These are phyloP conservation scores for Sitophilus oryzae DNA, from an alignment of 1,140 invertebrate genomes.

Conservation along the genomic window DNA sequence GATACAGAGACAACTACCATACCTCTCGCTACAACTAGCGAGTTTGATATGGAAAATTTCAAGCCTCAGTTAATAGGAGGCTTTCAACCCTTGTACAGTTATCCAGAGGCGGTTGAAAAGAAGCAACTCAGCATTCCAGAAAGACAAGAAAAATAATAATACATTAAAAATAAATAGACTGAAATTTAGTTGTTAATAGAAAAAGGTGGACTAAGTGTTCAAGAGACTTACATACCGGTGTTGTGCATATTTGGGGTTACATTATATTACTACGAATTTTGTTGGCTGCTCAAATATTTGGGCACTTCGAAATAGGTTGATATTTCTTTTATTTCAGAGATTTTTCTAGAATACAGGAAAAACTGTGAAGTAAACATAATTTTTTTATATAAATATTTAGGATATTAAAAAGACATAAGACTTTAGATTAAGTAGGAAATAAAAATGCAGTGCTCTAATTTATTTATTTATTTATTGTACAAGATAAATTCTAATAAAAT, in stretches of 20 bases:
- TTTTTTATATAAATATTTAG: too few species aligned
- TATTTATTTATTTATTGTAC: too few species aligned
- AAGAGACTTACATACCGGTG: background rate
- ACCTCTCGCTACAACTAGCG: constrained; percentile 36
- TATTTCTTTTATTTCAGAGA: too few species aligned
- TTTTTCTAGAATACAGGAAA: too few species aligned
- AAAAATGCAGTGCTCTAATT: too few species aligned
- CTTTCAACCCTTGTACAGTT: constrained; percentile 58
- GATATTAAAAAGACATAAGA: too few species aligned
- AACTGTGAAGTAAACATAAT: too few species aligned
- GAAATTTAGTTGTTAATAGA: background rate
- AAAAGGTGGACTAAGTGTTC: background rate
- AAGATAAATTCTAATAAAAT: too few species aligned
- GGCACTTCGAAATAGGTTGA: background rate
- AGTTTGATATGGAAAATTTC: constrained; percentile 61
- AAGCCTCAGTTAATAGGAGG: constrained; percentile 63
- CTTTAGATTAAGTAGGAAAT: too few species aligned
- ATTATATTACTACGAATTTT: background rate
- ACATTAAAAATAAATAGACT: background rate
- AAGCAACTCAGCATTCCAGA: constrained; percentile 7
- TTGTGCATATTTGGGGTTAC: background rate
- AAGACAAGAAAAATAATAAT: constrained; percentile 15
- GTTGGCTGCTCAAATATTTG: background rate
- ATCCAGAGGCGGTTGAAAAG: constrained; percentile 26
- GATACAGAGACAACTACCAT: constrained; percentile 37